Conservation (phyloP, 1,140 invertebrate species). For the Trypoxylus dichotomus region DNA sequence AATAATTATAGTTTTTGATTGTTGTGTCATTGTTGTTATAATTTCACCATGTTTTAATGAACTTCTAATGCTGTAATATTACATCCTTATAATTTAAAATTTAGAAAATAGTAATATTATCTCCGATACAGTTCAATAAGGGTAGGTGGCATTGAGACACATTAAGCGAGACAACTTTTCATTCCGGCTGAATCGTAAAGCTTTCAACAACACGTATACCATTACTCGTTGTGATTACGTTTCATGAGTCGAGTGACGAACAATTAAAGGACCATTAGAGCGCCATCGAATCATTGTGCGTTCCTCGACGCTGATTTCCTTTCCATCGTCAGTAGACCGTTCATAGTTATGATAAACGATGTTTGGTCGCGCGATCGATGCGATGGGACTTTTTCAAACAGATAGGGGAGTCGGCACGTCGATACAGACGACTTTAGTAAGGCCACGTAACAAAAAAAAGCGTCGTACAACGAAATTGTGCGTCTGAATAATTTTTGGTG, state of each 20-base stretch:
- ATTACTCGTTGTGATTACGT: neutral
- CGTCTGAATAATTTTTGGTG: neutral
- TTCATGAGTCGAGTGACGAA: neutral
- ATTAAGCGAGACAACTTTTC: neutral
- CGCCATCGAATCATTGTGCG: neutral
- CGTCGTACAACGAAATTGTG: neutral
- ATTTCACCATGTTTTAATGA: too few relatives aligned
- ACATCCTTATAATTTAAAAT: too few relatives aligned
- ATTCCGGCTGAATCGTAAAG: neutral
- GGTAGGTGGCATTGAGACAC: too few relatives aligned
- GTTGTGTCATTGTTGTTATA: too few relatives aligned
- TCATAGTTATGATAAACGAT: neutral
- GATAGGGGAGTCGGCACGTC: slow-evolving; percentile 27
- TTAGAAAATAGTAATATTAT: neutral
- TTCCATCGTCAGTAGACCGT: neutral
- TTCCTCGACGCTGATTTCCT: neutral
- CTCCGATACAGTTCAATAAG: neutral
- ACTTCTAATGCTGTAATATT: too few relatives aligned
- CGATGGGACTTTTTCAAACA: slow-evolving; percentile 33
- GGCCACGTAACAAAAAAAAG: neutral
- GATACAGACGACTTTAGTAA: neutral
- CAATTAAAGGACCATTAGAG: slow-evolving; percentile 6
- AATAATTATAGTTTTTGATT: too few relatives aligned
- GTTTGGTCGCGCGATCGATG: slow-evolving; percentile 30
- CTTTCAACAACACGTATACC: neutral